Percentiles rank a stretch among this genome's conserved stretches.
Conservation (phyloP, 2,888 invertebrate species). For the Apodemia duryi region DNA sequence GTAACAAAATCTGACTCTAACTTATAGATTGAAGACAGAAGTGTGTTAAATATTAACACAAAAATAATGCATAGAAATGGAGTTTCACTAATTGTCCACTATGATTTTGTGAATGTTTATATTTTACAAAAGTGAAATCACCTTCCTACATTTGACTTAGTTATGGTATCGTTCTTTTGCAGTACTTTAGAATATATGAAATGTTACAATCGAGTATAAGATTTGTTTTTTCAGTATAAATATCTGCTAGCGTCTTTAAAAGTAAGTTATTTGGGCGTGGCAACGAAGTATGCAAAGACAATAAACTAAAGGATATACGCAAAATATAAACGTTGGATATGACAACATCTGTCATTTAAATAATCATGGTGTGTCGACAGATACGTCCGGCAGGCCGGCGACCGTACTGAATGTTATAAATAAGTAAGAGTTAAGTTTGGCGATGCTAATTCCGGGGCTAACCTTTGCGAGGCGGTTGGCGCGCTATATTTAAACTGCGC, state of each 20-base stretch:
- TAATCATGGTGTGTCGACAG: constrained; percentile 12
- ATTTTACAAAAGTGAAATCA: no score
- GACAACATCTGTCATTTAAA: constrained; percentile 3
- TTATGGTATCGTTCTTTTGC: no score
- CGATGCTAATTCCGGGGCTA: constrained; percentile 60
- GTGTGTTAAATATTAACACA: no score
- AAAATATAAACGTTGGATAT: neutral
- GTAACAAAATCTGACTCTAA: no score
- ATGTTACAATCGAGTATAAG: no score
- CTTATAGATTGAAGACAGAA: no score
- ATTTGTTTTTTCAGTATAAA: no score
- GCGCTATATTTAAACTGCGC: constrained; percentile 51
- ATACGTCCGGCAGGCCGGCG: constrained; percentile 28
- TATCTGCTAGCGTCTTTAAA: neutral
- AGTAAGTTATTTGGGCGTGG: neutral
- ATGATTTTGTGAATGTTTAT: no score
- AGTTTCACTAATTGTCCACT: no score
- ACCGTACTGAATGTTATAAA: constrained; percentile 49
- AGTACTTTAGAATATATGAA: no score
- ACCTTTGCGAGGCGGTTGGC: constrained; percentile 66
- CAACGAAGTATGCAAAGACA: neutral
- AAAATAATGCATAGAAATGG: no score
- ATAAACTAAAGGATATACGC: neutral
- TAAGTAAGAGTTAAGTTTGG: constrained; percentile 71
- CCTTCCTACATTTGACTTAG: no score